Evolutionary conservation across 2,888 invertebrate genomes (phyloP).

Genomic region (Plagiodera versicolora): DNA sequence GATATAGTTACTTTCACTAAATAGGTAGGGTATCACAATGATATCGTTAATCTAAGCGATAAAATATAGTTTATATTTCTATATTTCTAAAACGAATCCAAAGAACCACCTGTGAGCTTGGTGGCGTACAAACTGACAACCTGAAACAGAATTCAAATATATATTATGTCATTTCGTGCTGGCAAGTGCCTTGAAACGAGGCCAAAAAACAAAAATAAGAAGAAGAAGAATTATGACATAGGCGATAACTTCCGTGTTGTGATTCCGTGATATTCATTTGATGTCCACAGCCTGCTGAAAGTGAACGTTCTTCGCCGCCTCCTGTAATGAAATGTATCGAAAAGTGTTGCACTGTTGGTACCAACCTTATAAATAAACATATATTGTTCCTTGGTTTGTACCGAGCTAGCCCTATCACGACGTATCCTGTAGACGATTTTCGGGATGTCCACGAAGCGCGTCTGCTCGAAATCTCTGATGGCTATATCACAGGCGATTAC

Average conservation of each 20-base stretch:
- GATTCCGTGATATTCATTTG: no score
- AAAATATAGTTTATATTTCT: slow-evolving; percentile 3
- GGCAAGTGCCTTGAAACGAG: no score
- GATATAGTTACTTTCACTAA: slow-evolving; percentile 24
- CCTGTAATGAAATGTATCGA: neutral
- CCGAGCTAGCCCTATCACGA: slow-evolving; percentile 84
- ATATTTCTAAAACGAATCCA: slow-evolving; percentile 53
- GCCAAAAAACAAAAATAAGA: no score
- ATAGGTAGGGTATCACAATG: slow-evolving; percentile 27
- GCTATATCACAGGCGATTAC: slow-evolving; percentile 84
- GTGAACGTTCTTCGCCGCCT: no score
- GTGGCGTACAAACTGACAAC: slow-evolving; percentile 82
- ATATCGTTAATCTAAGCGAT: slow-evolving; percentile 7
- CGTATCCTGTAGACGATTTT: slow-evolving; percentile 81
- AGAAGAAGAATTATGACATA: no score
- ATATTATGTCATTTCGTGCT: no score
- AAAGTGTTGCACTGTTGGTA: slow-evolving; percentile 8
- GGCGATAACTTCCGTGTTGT: no score
- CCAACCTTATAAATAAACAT: slow-evolving; percentile 86
- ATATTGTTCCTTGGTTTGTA: slow-evolving; percentile 91
- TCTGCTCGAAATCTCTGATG: slow-evolving; percentile 83
- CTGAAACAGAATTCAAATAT: slow-evolving; percentile 58
- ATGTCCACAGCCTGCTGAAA: no score
- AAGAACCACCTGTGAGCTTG: slow-evolving; percentile 74
- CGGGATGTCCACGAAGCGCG: slow-evolving; percentile 81